Conservation (phyloP, 2,797 vertebrate species). For the Nyctalus aviator region DNA sequence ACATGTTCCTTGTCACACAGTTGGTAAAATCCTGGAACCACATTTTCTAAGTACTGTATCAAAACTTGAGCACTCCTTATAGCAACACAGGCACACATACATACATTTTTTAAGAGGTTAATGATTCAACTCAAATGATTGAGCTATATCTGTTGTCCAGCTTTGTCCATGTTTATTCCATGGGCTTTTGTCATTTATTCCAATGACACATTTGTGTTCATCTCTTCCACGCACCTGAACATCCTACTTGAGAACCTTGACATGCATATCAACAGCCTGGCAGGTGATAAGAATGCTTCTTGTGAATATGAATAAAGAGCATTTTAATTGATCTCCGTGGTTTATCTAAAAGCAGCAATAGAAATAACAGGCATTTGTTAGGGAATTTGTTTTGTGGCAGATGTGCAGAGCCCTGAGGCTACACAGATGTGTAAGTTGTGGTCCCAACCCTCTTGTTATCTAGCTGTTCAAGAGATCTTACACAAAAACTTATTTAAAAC, state of each 20-base stretch:
- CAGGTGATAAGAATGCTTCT: not conserved
- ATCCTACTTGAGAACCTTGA: not conserved
- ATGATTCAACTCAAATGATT: not conserved
- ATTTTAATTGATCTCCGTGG: not conserved
- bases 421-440: not conserved
- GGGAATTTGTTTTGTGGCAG: not conserved
- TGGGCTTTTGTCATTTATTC: not conserved
- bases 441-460: not conserved
- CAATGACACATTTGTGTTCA: not conserved
- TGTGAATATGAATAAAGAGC: not conserved
- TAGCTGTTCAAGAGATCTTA: not conserved
- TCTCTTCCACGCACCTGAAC: not conserved
- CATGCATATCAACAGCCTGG: not conserved
- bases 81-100: no score
- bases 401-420: not conserved
- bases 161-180: not conserved
- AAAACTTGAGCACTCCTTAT: not conserved
- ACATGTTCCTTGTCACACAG: not conserved
- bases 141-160: not conserved
- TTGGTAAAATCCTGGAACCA: not conserved
- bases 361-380: not conserved
- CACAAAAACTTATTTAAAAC: not conserved
- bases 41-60: not conserved
- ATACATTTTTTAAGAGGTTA: not conserved
- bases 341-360: not conserved